Conservation (phyloP, 2,888 invertebrate genomes). For the Drosophila vallismaia region DNA sequence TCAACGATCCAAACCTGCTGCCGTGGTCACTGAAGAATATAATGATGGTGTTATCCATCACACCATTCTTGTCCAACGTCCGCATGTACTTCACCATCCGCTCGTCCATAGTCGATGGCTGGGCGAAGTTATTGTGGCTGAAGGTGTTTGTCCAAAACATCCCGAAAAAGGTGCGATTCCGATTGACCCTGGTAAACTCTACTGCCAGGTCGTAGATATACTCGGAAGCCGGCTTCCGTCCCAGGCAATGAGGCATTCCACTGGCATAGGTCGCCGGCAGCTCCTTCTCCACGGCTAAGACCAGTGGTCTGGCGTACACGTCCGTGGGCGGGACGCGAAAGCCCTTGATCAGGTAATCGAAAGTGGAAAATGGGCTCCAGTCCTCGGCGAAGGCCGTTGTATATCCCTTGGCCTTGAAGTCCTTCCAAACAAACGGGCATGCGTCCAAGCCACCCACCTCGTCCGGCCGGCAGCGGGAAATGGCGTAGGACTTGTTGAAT, state of each 20-base stretch:
- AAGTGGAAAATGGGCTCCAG: conserved; percentile 87
- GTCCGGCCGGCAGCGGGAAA: conserved; percentile 84
- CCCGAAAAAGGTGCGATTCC: conserved; percentile 87
- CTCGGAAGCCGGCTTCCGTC: conserved; percentile 87
- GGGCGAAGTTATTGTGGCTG: conserved; percentile 88
- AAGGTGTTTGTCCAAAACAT: conserved; percentile 92
- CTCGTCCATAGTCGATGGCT: conserved; percentile 87
- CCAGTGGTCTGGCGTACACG: conserved; percentile 90
- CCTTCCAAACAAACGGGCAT: conserved; percentile 91
- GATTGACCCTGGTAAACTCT: conserved; percentile 87
- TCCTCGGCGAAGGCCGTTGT: conserved; percentile 93
- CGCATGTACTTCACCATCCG: conserved; percentile 86
- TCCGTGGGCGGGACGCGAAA: conserved; percentile 91
- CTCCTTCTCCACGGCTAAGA: conserved; percentile 87
- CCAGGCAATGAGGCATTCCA: conserved; percentile 86
- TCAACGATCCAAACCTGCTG: conserved; percentile 88
- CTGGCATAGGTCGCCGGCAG: conserved; percentile 84
- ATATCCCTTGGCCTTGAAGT: conserved; percentile 88
- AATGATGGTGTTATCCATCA: conserved; percentile 87
- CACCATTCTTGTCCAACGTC: conserved; percentile 85
- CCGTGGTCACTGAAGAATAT: conserved; percentile 92
- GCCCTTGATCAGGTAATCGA: conserved; percentile 88
- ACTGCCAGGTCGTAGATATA: conserved; percentile 88
- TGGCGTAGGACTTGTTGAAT: conserved; percentile 84
- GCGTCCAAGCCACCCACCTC: conserved; percentile 86